phyloP scores from a whole-genome alignment of 2,797 vertebrate genomes.

The Fundulus diaphanus region DNA sequence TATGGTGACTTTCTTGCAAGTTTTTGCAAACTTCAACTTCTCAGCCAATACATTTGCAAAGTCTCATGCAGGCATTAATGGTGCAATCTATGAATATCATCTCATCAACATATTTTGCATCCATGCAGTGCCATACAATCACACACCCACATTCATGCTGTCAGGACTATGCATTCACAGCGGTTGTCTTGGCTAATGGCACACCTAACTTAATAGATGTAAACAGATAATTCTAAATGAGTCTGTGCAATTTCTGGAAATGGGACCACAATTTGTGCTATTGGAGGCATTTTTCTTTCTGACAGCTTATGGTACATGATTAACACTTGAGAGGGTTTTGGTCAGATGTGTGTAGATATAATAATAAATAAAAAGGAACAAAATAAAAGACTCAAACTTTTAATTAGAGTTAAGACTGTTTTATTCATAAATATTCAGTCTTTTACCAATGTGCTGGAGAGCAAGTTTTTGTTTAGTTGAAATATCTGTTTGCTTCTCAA shows the following conservation, averaged over 20 bases:
- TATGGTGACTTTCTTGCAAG: neutral
- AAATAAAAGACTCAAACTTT: neutral
- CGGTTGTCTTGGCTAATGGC: neutral
- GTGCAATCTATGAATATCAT: neutral
- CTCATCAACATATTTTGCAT: neutral
- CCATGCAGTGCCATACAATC: neutral
- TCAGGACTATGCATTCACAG: conserved; percentile 1
- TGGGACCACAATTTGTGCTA: neutral
- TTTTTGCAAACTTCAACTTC: neutral
- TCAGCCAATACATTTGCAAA: neutral
- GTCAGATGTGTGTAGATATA: neutral
- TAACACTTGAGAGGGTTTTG: neutral
- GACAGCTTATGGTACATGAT: neutral
- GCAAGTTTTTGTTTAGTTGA: neutral
- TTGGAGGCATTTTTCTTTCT: neutral
- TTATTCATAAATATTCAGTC: neutral
- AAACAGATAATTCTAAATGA: neutral
- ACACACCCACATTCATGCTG: neutral
- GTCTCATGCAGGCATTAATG: neutral
- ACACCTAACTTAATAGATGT: neutral
- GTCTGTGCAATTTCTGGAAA: neutral
- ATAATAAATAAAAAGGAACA: neutral
- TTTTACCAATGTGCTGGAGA: neutral
- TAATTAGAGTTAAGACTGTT: neutral
- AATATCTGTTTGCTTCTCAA: neutral